phyloP scores from a whole-genome alignment of 1,140 invertebrate species.

The Cephus cinctus region DNA sequence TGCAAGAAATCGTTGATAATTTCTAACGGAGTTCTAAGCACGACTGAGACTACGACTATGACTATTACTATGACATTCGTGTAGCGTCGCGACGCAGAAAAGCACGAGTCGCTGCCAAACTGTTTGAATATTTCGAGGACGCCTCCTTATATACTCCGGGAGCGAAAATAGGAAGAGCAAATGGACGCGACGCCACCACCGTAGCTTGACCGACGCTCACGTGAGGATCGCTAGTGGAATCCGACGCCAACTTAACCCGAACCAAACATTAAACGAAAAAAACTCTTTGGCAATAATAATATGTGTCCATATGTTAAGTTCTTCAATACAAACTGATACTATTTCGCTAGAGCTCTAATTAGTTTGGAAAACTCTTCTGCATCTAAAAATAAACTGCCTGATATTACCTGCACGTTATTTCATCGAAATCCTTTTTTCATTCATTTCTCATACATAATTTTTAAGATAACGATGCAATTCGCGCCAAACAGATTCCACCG shows the following conservation, averaged over 20 bases:
- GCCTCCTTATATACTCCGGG: constrained; percentile 31
- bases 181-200: constrained; percentile 15
- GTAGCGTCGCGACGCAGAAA: constrained; percentile 38
- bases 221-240: not conserved
- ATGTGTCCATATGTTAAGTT: not conserved
- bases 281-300: not conserved
- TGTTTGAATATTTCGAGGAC: constrained; percentile 41
- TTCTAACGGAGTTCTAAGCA: constrained; percentile 21
- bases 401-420: too few relatives aligned
- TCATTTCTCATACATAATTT: too few relatives aligned
- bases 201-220: constrained; percentile 15
- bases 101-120: constrained; percentile 46
- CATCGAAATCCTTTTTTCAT: too few relatives aligned
- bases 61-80: too few relatives aligned
- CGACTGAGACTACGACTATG: constrained; percentile 20
- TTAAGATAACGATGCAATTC: too few relatives aligned
- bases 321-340: not conserved
- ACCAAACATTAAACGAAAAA: constrained; percentile 1
- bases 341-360: not conserved
- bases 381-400: too few relatives aligned
- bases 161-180: constrained; percentile 41
- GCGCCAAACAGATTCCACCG: too few relatives aligned
- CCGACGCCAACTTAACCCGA: not conserved
- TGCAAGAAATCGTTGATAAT: too few relatives aligned
- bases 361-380: too few relatives aligned